phyloP scores from a whole-genome alignment of 2,797 vertebrate species.

The Falco cherrug region DNA sequence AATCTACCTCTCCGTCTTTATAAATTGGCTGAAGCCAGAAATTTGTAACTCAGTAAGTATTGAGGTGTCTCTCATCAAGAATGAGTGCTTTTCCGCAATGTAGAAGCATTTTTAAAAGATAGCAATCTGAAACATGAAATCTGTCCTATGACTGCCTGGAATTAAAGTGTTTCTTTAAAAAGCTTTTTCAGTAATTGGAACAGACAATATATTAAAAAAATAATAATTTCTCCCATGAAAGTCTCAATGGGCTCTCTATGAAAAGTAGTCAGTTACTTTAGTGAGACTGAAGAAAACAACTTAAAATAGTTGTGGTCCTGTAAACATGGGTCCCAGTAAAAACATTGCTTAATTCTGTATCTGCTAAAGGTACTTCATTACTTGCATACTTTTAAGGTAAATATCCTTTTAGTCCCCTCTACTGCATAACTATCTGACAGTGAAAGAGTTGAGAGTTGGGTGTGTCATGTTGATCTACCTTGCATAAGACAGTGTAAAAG shows the following conservation, averaged over 20 bases:
- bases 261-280: background rate
- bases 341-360: background rate
- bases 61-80: background rate
- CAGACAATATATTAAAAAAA: background rate
- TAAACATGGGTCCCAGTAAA: background rate
- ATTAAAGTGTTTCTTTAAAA: background rate
- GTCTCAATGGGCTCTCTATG: background rate
- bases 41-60: background rate
- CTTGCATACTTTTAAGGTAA: background rate
- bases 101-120: background rate
- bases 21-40: background rate
- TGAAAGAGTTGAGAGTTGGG: background rate
- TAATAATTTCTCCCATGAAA: background rate
- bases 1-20: background rate
- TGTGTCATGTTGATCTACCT: background rate
- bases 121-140: background rate
- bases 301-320: background rate
- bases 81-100: background rate
- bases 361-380: background rate
- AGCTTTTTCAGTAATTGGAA: background rate
- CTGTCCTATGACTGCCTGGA: background rate
- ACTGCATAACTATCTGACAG: background rate
- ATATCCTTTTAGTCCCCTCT: background rate
- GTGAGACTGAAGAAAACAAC: background rate
- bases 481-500: background rate